Base-by-base conservation (phyloP, 1,140 invertebrate species). In the Panagrolaimus sp. region DNA sequence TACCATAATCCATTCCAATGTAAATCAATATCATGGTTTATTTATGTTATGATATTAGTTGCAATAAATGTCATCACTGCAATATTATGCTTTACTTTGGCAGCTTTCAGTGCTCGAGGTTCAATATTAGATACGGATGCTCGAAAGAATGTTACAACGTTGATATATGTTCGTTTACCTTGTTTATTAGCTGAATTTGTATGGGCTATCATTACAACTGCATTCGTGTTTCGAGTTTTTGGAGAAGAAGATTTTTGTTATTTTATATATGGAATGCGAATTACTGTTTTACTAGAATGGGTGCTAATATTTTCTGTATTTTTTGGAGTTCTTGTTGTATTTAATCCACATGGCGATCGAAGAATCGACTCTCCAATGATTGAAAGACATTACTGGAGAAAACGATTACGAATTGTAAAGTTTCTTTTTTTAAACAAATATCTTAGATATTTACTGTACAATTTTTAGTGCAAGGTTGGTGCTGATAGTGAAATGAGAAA, bases 111-210 rank as follows among this genome's bases (percentile, higher is more conserved):
- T 65, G 71, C 74, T 43, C 45, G 71, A 45, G 80, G 80, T 9
- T 83, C 80, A 4, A 83, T 82, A 38, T 70, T 82, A 69, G 72
- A 83, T 21, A 65, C 70, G 15, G n/a, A 68, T 14, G 58, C 69
- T 1, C 38, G 80, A 21, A 70, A 64, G 17, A 63, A 75, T 24
- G 74, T 81, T 7, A 38, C 71, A 0, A 73, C 43, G 12, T 46
- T 82, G 5, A 64, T 82, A 14, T 83, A 82, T 63, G 63, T 76
- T 15, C 63, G 81, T 43, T 44, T 83, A 14, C 81, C 80, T 8
- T 24, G 83, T n/a, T 78, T 83, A 47, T 14, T 82, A 1, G n/a
- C 64, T 10, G 80, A 82, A 67, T 43, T 83, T 21, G 32, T 72
- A n/a, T 78, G 75, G 67, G 81, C 78, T 0, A 72, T 77, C 24